These are phyloP conservation scores for Hemichromis elongatus DNA, from an alignment of 2,113 vertebrate genomes.

Conservation along the genomic window DNA sequence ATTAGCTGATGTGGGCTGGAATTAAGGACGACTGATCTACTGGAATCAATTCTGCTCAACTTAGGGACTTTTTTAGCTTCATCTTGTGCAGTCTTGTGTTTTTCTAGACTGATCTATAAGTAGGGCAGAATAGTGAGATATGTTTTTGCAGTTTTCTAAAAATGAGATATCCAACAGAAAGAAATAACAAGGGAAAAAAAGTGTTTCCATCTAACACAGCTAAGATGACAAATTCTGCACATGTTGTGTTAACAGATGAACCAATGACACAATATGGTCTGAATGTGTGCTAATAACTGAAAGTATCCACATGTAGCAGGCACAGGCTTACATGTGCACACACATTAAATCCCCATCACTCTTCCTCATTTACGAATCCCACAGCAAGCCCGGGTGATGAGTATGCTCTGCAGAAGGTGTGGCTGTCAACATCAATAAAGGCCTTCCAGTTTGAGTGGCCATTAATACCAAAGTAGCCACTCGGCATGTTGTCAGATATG, in stretches of 20 bases:
- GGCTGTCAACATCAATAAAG: constrained; percentile 74
- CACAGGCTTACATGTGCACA: neutral
- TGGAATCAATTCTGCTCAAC: neutral
- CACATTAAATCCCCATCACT: constrained; percentile 19
- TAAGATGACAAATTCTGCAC: neutral
- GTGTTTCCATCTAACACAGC: neutral
- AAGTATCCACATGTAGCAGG: neutral
- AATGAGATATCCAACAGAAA: neutral
- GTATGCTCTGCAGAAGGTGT: constrained; percentile 48
- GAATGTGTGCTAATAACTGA: neutral
- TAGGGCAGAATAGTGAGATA: neutral
- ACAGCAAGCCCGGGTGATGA: constrained; percentile 28
- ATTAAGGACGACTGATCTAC: neutral
- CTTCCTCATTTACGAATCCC: constrained; percentile 31
- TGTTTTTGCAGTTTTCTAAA: neutral
- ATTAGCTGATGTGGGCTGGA: neutral
- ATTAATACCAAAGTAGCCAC: constrained; percentile 72
- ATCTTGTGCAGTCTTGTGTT: neutral
- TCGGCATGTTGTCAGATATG: constrained; percentile 64
- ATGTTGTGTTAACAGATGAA: neutral
- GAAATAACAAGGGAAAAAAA: neutral
- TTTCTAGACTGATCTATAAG: neutral
- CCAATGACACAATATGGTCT: neutral
- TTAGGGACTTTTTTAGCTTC: neutral
- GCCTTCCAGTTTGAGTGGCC: constrained; percentile 42